Conservation (phyloP, 2,797 vertebrate genomes). For the Pipistrellus pipistrellus region DNA sequence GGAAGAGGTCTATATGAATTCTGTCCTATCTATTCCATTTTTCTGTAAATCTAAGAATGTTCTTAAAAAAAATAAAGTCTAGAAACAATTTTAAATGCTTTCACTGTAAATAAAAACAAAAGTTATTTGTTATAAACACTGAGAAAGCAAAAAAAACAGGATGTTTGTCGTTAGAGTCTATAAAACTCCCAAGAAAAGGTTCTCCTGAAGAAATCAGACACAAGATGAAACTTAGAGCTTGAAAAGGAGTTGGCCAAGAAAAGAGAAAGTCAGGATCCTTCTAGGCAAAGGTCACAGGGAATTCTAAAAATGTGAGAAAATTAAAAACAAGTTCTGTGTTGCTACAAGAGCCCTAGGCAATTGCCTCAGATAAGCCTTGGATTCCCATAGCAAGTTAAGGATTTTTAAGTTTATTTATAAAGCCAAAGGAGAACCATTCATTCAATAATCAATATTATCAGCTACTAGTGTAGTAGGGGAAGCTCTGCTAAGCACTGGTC, state of each 20-base stretch:
- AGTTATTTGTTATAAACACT: neutral
- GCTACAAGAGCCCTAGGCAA: neutral
- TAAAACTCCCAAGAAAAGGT: neutral
- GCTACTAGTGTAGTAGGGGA: neutral
- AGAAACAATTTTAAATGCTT: neutral
- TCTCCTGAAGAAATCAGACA: neutral
- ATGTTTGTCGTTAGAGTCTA: neutral
- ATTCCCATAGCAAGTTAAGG: neutral
- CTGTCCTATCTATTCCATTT: neutral
- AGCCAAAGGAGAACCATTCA: neutral
- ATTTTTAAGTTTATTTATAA: neutral
- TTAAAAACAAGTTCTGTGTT: neutral
- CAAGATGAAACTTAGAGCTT: neutral
- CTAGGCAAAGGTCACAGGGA: neutral
- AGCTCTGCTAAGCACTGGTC: neutral
- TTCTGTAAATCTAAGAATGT: neutral
- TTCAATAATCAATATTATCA: neutral
- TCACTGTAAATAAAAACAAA: neutral
- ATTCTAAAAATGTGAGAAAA: conserved; percentile 12
- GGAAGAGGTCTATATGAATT: neutral
- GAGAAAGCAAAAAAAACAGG: neutral
- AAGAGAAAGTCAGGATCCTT: neutral
- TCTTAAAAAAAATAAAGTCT: neutral
- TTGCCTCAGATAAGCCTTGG: neutral
- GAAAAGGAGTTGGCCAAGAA: neutral